Evolutionary conservation across 1,140 invertebrate species (phyloP), one percentile per base, ranked within the genome.

Genomic region (Sitophilus oryzae): DNA sequence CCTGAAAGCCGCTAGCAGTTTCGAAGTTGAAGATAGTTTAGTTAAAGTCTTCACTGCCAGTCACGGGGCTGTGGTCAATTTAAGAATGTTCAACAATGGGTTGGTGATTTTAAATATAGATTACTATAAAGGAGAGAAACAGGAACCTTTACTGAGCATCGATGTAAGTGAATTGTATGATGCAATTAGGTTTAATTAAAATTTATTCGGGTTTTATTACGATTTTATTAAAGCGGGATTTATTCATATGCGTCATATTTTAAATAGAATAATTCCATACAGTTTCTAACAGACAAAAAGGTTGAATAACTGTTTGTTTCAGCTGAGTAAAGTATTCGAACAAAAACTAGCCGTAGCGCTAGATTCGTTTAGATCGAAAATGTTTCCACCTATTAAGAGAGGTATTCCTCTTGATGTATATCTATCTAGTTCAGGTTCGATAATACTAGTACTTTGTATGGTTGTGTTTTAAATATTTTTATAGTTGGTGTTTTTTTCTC

Each of bases 351-450:
- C 77, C 67, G 77, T 81, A 71, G 80, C 80, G 70, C 78, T 89
- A 76, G 79, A 82, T 72, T 84, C 83, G 68, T 77, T 79, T 69
- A 80, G 85, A 69, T 82, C 84, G 71, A 90, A 90, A 77, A 79
- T 85, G 71, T 84, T 90, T 69, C 87, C 88, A 70, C 79, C 86
- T 52, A 79, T 91, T 71, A 88, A 86, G 79, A 77, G 88, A 76
- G 88, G 86, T 68, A 84, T 85, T 74, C 79, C 81, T 74, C 83
- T 85, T 76, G 87, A 90, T 77, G 83, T 88, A 67, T 91, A 91
- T 77, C 80, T 88, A 72, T 88, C 84, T 73, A 86, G 86, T 74
- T 88, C 86, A 89, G 88, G 86, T 89, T 80, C 76, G 73, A 46
- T 16, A 34, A 23, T n/a, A 11, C 14, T 45, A 22, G 35, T 45